Evolutionary conservation across 92 coral and sea anemone species (phyloP).

Genomic region (Diadumene lineata): DNA sequence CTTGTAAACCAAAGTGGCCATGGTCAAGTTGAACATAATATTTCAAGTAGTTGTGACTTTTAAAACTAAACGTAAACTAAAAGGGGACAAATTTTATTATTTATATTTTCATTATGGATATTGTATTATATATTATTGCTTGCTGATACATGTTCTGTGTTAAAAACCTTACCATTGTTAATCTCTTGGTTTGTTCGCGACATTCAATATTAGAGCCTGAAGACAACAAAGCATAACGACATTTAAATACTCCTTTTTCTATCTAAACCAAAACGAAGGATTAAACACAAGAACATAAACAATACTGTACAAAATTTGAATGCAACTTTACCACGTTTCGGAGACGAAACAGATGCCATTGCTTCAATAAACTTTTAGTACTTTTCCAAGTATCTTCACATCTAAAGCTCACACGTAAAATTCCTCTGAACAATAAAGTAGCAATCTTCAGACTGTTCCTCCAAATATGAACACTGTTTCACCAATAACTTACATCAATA

Average conservation of each 20-base stretch:
- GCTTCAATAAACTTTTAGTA: background rate
- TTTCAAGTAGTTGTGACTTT: no score
- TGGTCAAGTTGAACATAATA: no score
- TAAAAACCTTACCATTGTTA: slow-evolving; percentile 44
- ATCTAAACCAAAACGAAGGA: background rate
- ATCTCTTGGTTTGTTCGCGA: slow-evolving; percentile 18
- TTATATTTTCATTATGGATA: no score
- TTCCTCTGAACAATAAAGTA: background rate
- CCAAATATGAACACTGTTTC: no score
- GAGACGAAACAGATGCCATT: slow-evolving; percentile 1
- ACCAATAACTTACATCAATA: no score
- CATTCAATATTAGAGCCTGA: background rate
- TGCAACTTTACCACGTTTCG: background rate
- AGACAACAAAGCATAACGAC: background rate
- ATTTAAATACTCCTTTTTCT: background rate
- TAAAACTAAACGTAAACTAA: no score
- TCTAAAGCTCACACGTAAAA: background rate
- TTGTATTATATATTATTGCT: no score
- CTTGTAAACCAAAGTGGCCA: no score
- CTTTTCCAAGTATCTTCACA: background rate
- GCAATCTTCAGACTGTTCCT: background rate
- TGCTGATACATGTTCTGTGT: no score
- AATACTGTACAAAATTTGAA: background rate
- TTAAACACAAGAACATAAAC: background rate
- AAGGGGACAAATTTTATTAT: no score